These are phyloP conservation scores for Meda fulgida DNA, from an alignment of 2,797 vertebrate genomes.

Conservation along the genomic window DNA sequence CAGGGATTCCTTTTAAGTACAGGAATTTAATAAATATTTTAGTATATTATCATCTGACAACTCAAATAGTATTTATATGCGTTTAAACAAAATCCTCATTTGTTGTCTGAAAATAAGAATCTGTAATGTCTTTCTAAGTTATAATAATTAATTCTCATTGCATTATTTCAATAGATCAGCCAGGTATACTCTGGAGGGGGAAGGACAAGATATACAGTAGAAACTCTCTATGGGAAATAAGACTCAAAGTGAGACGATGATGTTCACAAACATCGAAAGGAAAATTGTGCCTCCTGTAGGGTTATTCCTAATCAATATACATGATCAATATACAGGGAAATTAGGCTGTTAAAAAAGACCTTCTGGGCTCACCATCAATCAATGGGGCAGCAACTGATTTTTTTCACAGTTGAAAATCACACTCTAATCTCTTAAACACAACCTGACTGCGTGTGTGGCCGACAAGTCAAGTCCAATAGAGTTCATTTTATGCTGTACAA, in stretches of 20 bases:
- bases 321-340: conserved; percentile 82
- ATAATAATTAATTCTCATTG: not conserved
- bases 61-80: not conserved
- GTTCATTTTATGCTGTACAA: conserved; percentile 45
- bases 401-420: conserved; percentile 67
- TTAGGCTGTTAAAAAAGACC: conserved; percentile 75
- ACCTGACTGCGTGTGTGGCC: conserved; percentile 47
- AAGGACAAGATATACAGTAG: not conserved
- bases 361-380: conserved; percentile 74
- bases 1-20: not conserved
- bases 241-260: conserved; percentile 65
- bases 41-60: not conserved
- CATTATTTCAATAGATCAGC: not conserved
- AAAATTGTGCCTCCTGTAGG: conserved; percentile 66
- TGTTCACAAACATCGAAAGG: conserved; percentile 50
- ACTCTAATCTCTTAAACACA: conserved; percentile 69
- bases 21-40: not conserved
- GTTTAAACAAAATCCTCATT: not conserved
- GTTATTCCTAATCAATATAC: conserved; percentile 79
- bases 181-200: not conserved
- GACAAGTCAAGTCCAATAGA: conserved; percentile 66
- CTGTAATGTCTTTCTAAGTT: not conserved
- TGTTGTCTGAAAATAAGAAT: not conserved
- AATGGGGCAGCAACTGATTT: conserved; percentile 74
- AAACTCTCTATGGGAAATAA: conserved; percentile 46